A percentile compares a stretch with the other conserved stretches of the same genome.
These are phyloP conservation scores for Phyllotreta cruciferae DNA, from an alignment of 2,888 invertebrate species.

Conservation along the genomic window DNA sequence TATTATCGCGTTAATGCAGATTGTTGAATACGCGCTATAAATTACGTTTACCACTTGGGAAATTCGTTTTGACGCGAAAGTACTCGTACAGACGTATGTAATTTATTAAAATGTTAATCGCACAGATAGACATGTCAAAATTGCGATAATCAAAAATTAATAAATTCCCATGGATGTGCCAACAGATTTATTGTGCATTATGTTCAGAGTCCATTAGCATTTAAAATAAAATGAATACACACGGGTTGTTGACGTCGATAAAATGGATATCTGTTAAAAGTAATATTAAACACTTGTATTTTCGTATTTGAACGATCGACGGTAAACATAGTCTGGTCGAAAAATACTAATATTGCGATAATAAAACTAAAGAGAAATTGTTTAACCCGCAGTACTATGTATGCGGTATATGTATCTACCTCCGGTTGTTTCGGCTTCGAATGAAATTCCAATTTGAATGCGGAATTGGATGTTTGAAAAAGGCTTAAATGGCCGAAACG, in stretches of 20 bases:
- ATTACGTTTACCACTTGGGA: not conserved
- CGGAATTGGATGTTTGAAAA: conserved; percentile 11
- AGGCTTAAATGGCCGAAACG: conserved; percentile 9
- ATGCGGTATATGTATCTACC: too few species aligned
- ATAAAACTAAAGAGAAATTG: too few species aligned
- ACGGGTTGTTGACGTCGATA: not conserved
- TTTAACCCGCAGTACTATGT: too few species aligned
- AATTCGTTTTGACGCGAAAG: conserved; percentile 13
- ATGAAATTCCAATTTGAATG: not conserved
- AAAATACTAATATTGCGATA: too few species aligned
- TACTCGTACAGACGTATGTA: conserved; percentile 1
- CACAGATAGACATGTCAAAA: conserved; percentile 19
- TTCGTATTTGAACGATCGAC: too few species aligned
- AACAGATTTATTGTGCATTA: conserved; percentile 21
- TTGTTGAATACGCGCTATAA: too few species aligned
- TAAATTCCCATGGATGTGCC: conserved; percentile 19
- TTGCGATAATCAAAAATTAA: conserved; percentile 24
- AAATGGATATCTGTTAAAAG: conserved; percentile 2
- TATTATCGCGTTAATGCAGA: too few species aligned
- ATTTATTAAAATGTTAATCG: conserved; percentile 30
- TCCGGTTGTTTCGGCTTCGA: not conserved
- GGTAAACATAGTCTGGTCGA: too few species aligned
- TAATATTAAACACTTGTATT: not conserved
- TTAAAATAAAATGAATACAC: conserved; percentile 11
- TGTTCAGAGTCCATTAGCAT: conserved; percentile 15